phyloP scores from a whole-genome alignment of 2,888 invertebrate genomes.

The Plebejus argus region DNA sequence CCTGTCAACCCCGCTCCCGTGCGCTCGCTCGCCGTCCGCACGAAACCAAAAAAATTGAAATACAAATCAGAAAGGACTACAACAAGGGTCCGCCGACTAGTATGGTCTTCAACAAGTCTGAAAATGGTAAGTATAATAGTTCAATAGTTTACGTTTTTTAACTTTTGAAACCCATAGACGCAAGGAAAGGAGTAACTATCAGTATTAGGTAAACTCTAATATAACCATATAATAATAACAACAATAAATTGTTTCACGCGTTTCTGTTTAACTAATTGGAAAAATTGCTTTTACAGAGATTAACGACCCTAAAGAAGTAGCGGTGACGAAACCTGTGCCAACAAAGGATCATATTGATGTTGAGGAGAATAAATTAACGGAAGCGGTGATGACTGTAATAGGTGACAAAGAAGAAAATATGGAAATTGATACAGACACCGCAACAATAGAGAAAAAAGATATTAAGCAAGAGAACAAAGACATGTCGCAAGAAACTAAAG shows the following conservation, averaged over 20 bases:
- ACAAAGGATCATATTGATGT: conserved; percentile 7
- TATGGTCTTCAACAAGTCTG: conserved; percentile 15
- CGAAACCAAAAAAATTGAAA: conserved; percentile 56
- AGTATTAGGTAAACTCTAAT: background rate
- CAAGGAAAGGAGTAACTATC: background rate
- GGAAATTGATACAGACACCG: conserved; percentile 34
- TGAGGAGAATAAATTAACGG: conserved; percentile 33
- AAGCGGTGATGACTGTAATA: conserved; percentile 39
- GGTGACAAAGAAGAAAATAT: conserved; percentile 36
- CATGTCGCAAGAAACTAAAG: conserved; percentile 23
- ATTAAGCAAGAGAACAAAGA: background rate
- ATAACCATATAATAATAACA: background rate
- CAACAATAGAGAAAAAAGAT: conserved; percentile 33
- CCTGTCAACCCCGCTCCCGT: conserved; percentile 80
- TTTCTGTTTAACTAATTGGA: background rate
- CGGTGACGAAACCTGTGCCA: background rate
- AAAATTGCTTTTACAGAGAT: background rate
- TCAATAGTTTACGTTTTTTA: background rate
- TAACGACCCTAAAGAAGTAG: conserved; percentile 38
- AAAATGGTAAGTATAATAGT: background rate
- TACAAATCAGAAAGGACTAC: conserved; percentile 73
- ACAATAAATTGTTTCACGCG: background rate
- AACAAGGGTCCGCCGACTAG: conserved; percentile 54
- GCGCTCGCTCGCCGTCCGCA: conserved; percentile 50
- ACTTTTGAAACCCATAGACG: background rate